Conservation (phyloP, 2,888 invertebrate species). For the Folsomia manolachei region DNA sequence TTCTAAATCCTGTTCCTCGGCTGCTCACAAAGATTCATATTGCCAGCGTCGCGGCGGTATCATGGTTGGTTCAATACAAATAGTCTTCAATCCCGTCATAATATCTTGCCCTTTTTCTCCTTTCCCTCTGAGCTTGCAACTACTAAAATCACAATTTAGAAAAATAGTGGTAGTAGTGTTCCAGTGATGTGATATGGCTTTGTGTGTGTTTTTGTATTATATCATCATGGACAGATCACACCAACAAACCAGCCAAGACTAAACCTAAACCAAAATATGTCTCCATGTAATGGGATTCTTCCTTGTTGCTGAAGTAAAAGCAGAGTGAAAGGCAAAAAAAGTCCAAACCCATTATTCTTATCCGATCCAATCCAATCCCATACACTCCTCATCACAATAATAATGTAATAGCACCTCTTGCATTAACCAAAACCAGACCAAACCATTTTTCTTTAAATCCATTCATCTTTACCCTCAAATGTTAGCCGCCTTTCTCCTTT, state of each 20-base stretch:
- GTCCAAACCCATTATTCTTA: slow-evolving; percentile 24
- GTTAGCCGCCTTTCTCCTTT: too few species aligned
- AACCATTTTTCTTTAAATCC: neutral
- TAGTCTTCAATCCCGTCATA: neutral
- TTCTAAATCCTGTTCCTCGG: slow-evolving; percentile 42
- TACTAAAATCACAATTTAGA: neutral
- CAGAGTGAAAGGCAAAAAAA: slow-evolving; percentile 9
- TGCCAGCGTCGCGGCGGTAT: too few species aligned
- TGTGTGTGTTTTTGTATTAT: neutral
- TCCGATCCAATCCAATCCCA: slow-evolving; percentile 29
- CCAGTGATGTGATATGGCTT: too few species aligned
- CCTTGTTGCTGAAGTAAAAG: neutral
- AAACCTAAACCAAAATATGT: slow-evolving; percentile 2
- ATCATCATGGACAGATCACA: slow-evolving; percentile 3
- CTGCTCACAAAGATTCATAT: neutral
- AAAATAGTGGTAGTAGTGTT: neutral
- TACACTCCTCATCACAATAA: slow-evolving; percentile 5
- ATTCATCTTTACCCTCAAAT: too few species aligned
- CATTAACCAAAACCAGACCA: neutral
- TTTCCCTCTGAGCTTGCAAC: neutral
- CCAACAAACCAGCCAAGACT: neutral
- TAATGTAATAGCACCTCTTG: slow-evolving; percentile 3
- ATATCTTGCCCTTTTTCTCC: neutral
- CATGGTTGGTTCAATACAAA: neutral
- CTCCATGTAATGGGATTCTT: neutral